phyloP scores from a whole-genome alignment of 1,140 invertebrate species.

The Mizuhopecten yessoensis region DNA sequence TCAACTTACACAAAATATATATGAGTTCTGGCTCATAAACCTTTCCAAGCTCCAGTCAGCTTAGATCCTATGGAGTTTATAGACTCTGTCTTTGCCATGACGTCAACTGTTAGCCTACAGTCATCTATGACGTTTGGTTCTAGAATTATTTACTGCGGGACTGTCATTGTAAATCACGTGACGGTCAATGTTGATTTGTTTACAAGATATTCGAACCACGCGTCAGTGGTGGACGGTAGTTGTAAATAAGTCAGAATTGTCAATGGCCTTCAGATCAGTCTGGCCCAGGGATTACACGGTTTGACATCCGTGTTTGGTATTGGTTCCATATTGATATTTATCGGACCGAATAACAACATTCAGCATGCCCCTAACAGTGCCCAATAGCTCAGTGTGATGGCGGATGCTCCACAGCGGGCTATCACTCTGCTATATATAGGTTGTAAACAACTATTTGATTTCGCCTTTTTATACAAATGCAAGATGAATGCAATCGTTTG shows the following conservation, averaged over 20 bases:
- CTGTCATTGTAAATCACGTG: conserved; percentile 38
- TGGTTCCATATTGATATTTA: conserved; percentile 32
- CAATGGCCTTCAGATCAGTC: conserved; percentile 13
- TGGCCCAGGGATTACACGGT: conserved; percentile 24
- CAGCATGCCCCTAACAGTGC: not conserved
- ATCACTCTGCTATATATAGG: not conserved
- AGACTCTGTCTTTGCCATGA: not conserved
- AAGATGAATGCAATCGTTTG: too few species aligned
- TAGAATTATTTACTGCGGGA: not conserved
- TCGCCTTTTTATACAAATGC: too few species aligned
- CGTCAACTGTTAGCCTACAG: conserved; percentile 31
- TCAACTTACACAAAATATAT: conserved; percentile 30
- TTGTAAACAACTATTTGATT: not conserved
- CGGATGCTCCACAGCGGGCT: not conserved
- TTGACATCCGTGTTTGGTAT: not conserved
- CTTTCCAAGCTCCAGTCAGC: conserved; percentile 6
- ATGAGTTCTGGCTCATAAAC: not conserved
- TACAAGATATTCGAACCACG: conserved; percentile 38
- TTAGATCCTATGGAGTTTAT: not conserved
- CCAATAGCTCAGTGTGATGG: not conserved
- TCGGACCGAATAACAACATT: not conserved
- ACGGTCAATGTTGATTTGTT: conserved; percentile 34
- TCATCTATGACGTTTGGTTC: conserved; percentile 28
- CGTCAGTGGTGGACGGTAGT: conserved; percentile 36
- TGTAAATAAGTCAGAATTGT: conserved; percentile 39